These are phyloP conservation scores for Pollimyrus isidori DNA, from an alignment of 2,113 vertebrate species.

Conservation along the genomic window DNA sequence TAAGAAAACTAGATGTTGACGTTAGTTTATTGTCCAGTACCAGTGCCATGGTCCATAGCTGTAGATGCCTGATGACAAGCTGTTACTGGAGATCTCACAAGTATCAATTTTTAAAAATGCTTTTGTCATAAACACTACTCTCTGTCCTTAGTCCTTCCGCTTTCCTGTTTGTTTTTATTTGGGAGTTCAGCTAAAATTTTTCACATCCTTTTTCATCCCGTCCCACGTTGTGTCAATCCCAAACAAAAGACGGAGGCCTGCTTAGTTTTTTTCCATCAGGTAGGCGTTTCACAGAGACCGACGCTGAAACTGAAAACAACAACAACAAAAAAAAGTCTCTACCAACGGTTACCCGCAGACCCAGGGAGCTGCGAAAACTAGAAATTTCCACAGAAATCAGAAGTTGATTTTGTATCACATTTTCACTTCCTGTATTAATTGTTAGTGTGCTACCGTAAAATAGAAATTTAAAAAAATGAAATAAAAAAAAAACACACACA, in stretches of 20 bases:
- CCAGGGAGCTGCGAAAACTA: background rate
- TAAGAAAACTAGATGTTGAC: background rate
- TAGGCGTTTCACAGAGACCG: background rate
- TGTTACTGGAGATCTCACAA: background rate
- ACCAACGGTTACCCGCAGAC: background rate
- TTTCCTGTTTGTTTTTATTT: background rate
- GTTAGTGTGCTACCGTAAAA: background rate
- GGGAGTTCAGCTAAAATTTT: background rate
- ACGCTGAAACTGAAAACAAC: background rate
- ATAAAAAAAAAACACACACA: background rate
- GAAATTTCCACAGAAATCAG: background rate
- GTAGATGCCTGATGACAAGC: constrained; percentile 16
- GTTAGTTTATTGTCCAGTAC: constrained; percentile 6
- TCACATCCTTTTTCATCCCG: background rate
- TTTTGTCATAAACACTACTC: background rate
- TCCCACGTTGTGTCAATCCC: background rate
- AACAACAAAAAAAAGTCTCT: background rate
- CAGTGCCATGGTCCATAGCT: constrained; percentile 8
- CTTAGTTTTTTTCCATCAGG: background rate
- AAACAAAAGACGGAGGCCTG: background rate
- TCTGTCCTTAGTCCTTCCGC: background rate
- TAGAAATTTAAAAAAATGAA: background rate
- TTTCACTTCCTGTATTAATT: constrained; percentile 3
- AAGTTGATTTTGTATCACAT: background rate
- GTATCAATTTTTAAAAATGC: background rate